Evolutionary conservation across 2,888 invertebrate genomes (phyloP), one percentile per base, ranked within the genome.

Genomic region (Apodemia mormo): DNA sequence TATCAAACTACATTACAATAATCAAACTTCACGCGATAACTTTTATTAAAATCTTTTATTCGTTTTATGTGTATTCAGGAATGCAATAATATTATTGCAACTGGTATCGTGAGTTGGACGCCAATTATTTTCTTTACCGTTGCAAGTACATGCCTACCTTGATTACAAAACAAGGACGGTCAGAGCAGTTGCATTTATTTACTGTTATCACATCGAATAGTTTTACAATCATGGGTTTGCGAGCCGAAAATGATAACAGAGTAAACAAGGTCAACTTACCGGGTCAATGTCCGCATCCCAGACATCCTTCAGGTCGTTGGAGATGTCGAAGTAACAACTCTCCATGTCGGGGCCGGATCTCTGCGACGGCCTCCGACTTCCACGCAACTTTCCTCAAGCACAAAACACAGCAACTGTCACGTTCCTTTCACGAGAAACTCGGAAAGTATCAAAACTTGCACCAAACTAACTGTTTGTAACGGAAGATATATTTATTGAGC

Each of bases 211-310:
- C 22, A 54, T 54, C n/a, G 2, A 54, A 54, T 22, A 22, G 52
- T 22, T 54, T 54, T 54, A 54, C 52, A 54, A 49, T 14, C 85
- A 90, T 88, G 89, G 88, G 5, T 49, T 49, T 49, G 49, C 45
- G 45, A 64, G 71, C 72, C 10, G 75, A 78, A 64, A 64, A 33
- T 64, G 89, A 88, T 89, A 88, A 84, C 69, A 73, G 64, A 68
- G 72, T 70, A 72, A 73, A 74, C 85, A 90, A 88, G 89, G 88
- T 87, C 86, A 82, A 94, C 96, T 96, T 89, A 96, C 96, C 96
- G 96, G 96, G 94, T 96, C 96, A 85, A 97, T 94, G 93, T 96
- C 96, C 80, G 96, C 95, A 87, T 96, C 96, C 96, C 96, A 97
- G 82, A 97, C 94, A 89, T 96, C 96, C 94, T 96, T 96, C 83